A percentile compares a stretch with the other conserved stretches of the same genome.
These are phyloP conservation scores for Athripsodes cinereus DNA, from an alignment of 2,888 invertebrate genomes.

Conservation along the genomic window DNA sequence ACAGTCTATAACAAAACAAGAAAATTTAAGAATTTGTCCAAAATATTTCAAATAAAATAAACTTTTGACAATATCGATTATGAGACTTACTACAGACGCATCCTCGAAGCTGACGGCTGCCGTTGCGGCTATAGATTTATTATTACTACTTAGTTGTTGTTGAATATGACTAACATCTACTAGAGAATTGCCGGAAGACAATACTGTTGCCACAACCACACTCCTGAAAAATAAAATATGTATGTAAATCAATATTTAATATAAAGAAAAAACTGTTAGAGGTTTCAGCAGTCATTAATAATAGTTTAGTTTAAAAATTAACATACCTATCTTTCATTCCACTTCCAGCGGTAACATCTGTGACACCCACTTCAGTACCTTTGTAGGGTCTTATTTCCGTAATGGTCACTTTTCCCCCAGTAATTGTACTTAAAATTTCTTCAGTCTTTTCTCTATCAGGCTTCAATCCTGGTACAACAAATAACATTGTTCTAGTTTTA, in stretches of 20 bases:
- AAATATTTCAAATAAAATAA: neutral
- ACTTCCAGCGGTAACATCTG: slow-evolving; percentile 46
- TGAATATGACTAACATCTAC: slow-evolving; percentile 69
- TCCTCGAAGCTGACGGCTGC: slow-evolving; percentile 31
- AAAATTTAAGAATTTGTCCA: neutral
- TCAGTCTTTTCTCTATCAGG: slow-evolving; percentile 68
- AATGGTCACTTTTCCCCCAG: slow-evolving; percentile 73
- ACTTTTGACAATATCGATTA: neutral
- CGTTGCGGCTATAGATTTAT: slow-evolving; percentile 41
- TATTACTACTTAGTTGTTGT: slow-evolving; percentile 50
- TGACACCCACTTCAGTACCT: slow-evolving; percentile 50
- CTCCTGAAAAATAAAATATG: slow-evolving; percentile 47
- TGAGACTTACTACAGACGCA: slow-evolving; percentile 25
- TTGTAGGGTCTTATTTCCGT: slow-evolving; percentile 66
- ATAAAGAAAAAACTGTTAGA: too few relatives aligned
- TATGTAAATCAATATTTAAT: too few relatives aligned
- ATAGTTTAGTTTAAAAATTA: neutral
- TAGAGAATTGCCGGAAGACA: slow-evolving; percentile 58
- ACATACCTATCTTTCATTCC: slow-evolving; percentile 52
- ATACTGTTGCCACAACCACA: slow-evolving; percentile 65
- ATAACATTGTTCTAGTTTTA: slow-evolving; percentile 69
- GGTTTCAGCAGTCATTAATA: too few relatives aligned
- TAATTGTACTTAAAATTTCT: slow-evolving; percentile 67
- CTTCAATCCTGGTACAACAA: slow-evolving; percentile 73
- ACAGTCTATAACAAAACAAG: slow-evolving; percentile 52